Evolutionary conservation across 2,113 vertebrate species (phyloP), one percentile per base, ranked within the genome.

Genomic region (Rana temporaria): DNA sequence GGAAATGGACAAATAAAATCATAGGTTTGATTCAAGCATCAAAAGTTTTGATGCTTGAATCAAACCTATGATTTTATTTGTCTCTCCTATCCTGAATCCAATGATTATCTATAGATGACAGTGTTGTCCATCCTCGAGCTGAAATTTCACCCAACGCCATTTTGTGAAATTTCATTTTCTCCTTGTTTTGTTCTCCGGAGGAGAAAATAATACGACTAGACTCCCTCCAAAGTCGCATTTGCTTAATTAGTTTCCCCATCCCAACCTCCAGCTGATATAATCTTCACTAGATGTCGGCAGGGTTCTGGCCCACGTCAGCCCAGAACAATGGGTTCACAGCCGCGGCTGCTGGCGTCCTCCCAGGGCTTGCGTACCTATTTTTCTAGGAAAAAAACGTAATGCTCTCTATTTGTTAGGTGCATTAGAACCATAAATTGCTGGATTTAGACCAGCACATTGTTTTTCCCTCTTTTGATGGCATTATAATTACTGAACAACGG

Each of bases 401-500:
- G 52, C 38, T 8, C 20, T 52, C 42, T 26, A 30, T 4, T n/a
- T 56, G 71, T 20, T 30, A 2, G 18, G 18, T 15, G 24, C 77
- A 68, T 68, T 57, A 79, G 64, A 64, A 11, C 48, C 77, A 65
- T 32, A 68, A 68, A 79, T 79, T 68, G 64, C 66, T 19, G 65
- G 78, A 69, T 79, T 79, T 79, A 79, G 16, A 42, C 26, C 48
- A 1, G 26, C 2, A 9, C 17, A 68, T 79, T 78, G 63, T 77
- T 72, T 59, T 73, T 88, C 81, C 62, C 66, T 70, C 80, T 78
- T 86, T 90, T 90, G 91, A 91, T 90, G 86, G 84, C 81, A 89
- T 85, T 87, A 87, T 92, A 87, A 91, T 90, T 90, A 86, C 72
- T 83, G 88, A 90, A 87, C 84, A 86, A 84, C 85, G 90, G 87